Conservation (phyloP, 1,140 invertebrate species). For the Hetaerina americana region DNA sequence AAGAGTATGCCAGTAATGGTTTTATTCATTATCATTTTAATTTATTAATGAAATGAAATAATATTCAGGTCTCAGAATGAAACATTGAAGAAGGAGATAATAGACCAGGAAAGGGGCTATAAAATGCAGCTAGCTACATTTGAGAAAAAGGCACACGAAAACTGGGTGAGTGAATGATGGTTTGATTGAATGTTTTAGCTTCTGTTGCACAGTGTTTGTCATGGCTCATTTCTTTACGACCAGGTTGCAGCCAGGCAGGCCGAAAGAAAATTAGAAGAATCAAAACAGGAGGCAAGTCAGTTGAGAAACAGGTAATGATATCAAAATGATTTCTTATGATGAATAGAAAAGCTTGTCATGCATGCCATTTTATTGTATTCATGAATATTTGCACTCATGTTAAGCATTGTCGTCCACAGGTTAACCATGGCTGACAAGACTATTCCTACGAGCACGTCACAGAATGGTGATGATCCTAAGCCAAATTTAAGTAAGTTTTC, state of each 20-base stretch:
- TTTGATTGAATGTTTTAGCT: not conserved
- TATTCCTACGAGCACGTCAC: conserved; percentile 29
- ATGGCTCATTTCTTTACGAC: conserved; percentile 1
- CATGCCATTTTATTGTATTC: too few species aligned
- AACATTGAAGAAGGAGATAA: conserved; percentile 58
- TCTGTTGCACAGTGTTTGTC: not conserved
- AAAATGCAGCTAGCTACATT: conserved; percentile 57
- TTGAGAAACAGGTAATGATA: conserved; percentile 44
- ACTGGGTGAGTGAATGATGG: conserved; percentile 40
- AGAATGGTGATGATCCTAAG: conserved; percentile 25
- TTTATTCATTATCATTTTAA: too few species aligned
- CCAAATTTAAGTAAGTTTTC: not conserved
- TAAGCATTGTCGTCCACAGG: too few species aligned
- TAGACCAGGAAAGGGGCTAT: conserved; percentile 62
- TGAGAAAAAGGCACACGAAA: conserved; percentile 62
- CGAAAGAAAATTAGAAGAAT: conserved; percentile 60
- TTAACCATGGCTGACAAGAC: conserved; percentile 45
- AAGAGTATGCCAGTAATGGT: too few species aligned
- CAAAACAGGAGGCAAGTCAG: conserved; percentile 55
- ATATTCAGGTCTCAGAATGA: conserved; percentile 51
- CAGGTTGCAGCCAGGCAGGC: conserved; percentile 53
- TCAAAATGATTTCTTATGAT: too few species aligned
- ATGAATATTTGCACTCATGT: too few species aligned
- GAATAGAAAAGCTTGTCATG: too few species aligned
- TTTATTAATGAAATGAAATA: too few species aligned